Evolutionary conservation across 2,888 invertebrate species (phyloP), one percentile per base, ranked within the genome.

Genomic region (Agrotis clavis): DNA sequence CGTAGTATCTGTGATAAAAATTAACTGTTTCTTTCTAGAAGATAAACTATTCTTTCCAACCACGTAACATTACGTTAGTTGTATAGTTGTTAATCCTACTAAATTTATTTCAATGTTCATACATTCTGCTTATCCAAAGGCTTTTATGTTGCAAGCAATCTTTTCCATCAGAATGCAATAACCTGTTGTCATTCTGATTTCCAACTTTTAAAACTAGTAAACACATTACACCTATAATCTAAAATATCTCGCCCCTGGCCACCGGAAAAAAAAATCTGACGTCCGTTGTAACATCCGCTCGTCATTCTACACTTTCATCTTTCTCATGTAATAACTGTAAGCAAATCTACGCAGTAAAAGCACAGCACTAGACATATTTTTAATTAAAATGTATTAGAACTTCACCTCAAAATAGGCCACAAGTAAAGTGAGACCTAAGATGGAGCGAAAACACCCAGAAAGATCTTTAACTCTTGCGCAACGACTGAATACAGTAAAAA

Each of bases 251-350:
- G 48, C 48, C 30, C 51, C 25, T 25, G 2, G 7, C 41, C 25
- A 16, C 18, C 7, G 51, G n/a, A 2, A 2, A 47, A 65, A 35
- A 67, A 65, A 71, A 71, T 11, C 19, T 50, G 11, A 48, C 45
- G 41, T 71, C 56, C 48, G n/a, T 53, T 48, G 18, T 6, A 65
- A 61, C 64, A 57, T 77, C 53, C 13, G 50, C 66, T 18, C 50
- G 53, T 64, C 50, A 78, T 67, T 72, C 47, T n/a, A 7, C 19
- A 59, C 53, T 60, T 77, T 67, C 16, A 14, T 60, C 21, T 77
- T 56, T 35, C 47, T 18, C 41, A n/a, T 57, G 13, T 57, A 35
- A 1, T n/a, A 35, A 57, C 57, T 11, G 6, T 41, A 35, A 35
- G 1, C 0, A 41, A 35, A 3, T n/a, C 13, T 35, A 3, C 6